Evolutionary conservation across 2,888 invertebrate species (phyloP), one percentile per base, ranked within the genome.

Genomic region (Athalia cordata): DNA sequence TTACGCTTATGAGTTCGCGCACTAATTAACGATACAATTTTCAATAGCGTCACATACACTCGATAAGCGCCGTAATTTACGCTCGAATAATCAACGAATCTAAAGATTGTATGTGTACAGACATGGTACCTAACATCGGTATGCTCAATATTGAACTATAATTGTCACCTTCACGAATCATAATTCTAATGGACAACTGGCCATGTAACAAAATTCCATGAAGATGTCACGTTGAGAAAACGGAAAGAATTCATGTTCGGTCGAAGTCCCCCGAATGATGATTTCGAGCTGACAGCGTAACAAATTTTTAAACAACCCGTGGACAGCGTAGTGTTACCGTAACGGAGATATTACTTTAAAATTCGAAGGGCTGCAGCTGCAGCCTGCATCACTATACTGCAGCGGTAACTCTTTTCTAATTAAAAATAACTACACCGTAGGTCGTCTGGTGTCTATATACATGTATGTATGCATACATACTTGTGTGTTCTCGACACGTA

Each of bases 381-480:
- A 29, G 29, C 29, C 29, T 29, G 29, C 29, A 29, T 29, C 29
- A 29, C 29, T 29, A 29, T 29, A 29, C 29, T 29, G 29, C 29
- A 29, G 29, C 29, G 45, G 72, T 59, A 59, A 68, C 52, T 72
- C 45, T 72, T 72, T 72, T 47, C 45, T 59, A 45, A 72, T 72
- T 47, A 59, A 9, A 47, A 72, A 57, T 72, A 68, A 68, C 68
- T 29, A n/a, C 66, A 15, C 49, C 11, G 47, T 13, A 49, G 7
- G 5, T 29, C 29, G 29, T 29, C 29, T 29, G 29, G 29, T 29
- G 29, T 29, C 0, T 29, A 29, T 29, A 29, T 29, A 29, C 2
- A 29, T 29, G 29, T 29, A 29, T 29, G 2, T 29, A 2, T 29
- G 29, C 2, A 49, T 13, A 47, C 13, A 49, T 11, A 49, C 49